A percentile compares a stretch with the other conserved stretches of the same genome.
These are phyloP conservation scores for Neogobius melanostomus DNA, from an alignment of 2,113 vertebrate species.

Conservation along the genomic window DNA sequence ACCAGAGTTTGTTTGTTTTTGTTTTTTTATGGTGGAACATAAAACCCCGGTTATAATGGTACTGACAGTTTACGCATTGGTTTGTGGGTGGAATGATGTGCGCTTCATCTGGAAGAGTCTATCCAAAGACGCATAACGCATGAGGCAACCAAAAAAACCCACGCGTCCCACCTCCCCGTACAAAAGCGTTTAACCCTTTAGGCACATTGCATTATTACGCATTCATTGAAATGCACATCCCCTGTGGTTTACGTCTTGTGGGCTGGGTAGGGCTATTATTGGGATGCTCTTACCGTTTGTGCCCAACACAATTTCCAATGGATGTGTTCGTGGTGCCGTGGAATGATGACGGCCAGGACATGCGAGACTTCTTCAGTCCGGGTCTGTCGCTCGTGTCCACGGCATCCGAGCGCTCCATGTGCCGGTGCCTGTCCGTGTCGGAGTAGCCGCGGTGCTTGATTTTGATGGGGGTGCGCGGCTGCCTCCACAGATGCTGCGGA, in stretches of 20 bases:
- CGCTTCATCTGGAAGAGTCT: constrained; percentile 62
- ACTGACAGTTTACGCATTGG: constrained; percentile 49
- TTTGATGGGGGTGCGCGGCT: constrained; percentile 87
- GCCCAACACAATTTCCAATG: constrained; percentile 77
- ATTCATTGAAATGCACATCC: constrained; percentile 52
- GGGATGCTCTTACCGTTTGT: constrained; percentile 77
- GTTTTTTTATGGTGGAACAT: constrained; percentile 32
- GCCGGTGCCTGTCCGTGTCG: constrained; percentile 86
- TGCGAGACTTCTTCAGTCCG: constrained; percentile 88
- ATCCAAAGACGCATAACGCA: constrained; percentile 72
- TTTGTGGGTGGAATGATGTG: constrained; percentile 60
- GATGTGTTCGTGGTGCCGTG: constrained; percentile 85
- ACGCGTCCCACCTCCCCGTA: constrained; percentile 71
- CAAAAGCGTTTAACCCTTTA: constrained; percentile 72
- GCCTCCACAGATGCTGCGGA: constrained; percentile 91
- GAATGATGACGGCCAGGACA: constrained; percentile 97
- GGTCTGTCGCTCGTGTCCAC: constrained; percentile 92
- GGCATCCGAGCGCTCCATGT: constrained; percentile 92
- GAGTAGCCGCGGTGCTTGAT: constrained; percentile 85
- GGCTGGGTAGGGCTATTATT: constrained; percentile 56
- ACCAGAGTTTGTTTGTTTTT: neutral
- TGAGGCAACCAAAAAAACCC: constrained; percentile 64
- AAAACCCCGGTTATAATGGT: constrained; percentile 27
- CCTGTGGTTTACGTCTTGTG: constrained; percentile 62
- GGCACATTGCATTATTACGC: constrained; percentile 62